Evolutionary conservation across 2,888 invertebrate genomes (phyloP).

Genomic region (Eurois occulta): DNA sequence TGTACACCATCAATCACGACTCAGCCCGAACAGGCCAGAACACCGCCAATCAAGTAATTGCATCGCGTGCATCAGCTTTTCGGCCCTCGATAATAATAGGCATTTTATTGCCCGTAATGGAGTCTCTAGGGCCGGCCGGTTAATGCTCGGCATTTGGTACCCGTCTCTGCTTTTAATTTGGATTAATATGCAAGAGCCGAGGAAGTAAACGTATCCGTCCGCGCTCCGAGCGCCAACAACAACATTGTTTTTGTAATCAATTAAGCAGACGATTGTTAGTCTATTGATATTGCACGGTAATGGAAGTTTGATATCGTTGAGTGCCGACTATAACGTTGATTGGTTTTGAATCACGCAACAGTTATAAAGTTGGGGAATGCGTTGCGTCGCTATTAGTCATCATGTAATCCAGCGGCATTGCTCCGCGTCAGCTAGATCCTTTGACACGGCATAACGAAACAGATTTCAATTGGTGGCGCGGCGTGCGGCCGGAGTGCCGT

Average conservation of each 20-base stretch:
- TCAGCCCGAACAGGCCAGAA: slow-evolving; percentile 85
- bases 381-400: slow-evolving; percentile 82
- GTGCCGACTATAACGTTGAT: slow-evolving; percentile 85
- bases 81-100: slow-evolving; percentile 90
- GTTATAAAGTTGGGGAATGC: slow-evolving; percentile 72
- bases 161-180: slow-evolving; percentile 86
- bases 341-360: slow-evolving; percentile 84
- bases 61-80: slow-evolving; percentile 91
- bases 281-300: slow-evolving; percentile 80
- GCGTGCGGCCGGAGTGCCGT: slow-evolving; percentile 74
- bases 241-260: slow-evolving; percentile 86
- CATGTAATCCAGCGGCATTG: slow-evolving; percentile 83
- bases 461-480: slow-evolving; percentile 87
- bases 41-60: slow-evolving; percentile 90
- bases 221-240: slow-evolving; percentile 57
- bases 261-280: slow-evolving; percentile 81
- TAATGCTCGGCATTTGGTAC: slow-evolving; percentile 85
- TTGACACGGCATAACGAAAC: slow-evolving; percentile 88
- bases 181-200: slow-evolving; percentile 85
- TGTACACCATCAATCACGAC: slow-evolving; percentile 89
- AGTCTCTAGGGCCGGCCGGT: slow-evolving; percentile 89
- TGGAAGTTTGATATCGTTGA: slow-evolving; percentile 84
- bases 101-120: slow-evolving; percentile 90
- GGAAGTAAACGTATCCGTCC: slow-evolving; percentile 75
- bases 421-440: slow-evolving; percentile 84